Conservation (phyloP, 2,797 vertebrate genomes). For the Coregonus ussuriensis region DNA sequence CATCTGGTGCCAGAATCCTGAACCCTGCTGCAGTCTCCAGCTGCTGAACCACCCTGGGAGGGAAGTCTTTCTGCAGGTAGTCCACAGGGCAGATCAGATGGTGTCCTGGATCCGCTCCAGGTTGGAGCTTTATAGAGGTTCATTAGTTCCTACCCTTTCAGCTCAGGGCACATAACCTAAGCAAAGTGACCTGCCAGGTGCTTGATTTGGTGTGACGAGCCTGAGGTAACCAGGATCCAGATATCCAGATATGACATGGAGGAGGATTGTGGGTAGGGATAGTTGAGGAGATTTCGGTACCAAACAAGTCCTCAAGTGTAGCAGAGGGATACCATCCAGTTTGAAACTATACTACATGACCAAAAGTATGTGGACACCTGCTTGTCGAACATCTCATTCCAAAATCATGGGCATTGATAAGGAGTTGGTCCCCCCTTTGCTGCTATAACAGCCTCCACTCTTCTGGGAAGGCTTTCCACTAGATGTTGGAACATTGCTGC, state of each 20-base stretch:
- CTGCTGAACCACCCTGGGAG: conserved; percentile 40
- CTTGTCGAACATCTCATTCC: too few species aligned
- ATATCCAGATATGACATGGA: background rate
- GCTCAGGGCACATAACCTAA: background rate
- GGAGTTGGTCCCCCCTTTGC: too few species aligned
- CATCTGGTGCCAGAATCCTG: conserved; percentile 47
- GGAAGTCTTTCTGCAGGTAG: conserved; percentile 51
- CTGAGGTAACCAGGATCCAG: conserved; percentile 15
- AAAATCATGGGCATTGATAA: too few species aligned
- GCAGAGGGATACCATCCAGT: background rate
- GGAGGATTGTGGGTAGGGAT: background rate
- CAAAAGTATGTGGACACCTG: too few species aligned
- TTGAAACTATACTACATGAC: background rate
- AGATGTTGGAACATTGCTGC: too few species aligned
- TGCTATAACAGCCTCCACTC: too few species aligned
- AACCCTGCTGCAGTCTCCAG: conserved; percentile 42
- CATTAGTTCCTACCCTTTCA: conserved; percentile 7
- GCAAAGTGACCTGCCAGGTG: conserved; percentile 18
- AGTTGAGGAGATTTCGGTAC: background rate
- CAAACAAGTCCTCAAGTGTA: background rate
- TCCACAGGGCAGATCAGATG: conserved; percentile 28
- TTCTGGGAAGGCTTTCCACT: too few species aligned
- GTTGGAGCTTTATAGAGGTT: background rate
- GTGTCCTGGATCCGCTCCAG: conserved; percentile 6
- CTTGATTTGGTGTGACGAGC: background rate